Conservation (phyloP, 1,140 invertebrate species). For the Drosophila bocki region DNA sequence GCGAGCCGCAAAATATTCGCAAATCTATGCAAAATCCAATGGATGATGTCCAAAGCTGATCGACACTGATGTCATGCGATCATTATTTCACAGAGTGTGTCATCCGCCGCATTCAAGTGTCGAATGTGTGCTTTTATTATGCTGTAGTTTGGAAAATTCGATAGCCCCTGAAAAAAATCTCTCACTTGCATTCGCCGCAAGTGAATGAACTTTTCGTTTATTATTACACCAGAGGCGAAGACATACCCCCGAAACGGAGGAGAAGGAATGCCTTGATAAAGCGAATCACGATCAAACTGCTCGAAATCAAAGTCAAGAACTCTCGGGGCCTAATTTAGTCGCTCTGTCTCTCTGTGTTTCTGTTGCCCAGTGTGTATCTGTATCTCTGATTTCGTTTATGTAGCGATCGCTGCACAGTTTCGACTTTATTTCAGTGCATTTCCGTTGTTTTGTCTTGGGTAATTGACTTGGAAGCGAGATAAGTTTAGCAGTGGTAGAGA, state of each 20-base stretch:
- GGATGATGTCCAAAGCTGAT: conserved; percentile 45
- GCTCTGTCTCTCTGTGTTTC: conserved; percentile 25
- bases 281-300: conserved; percentile 33
- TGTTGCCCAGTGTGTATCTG: conserved; percentile 6
- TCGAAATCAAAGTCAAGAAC: conserved; percentile 79
- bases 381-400: conserved; percentile 25
- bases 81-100: conserved; percentile 49
- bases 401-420: conserved; percentile 45
- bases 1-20: not conserved
- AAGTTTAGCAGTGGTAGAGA: not conserved
- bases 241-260: conserved; percentile 36
- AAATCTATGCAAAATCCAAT: conserved; percentile 21
- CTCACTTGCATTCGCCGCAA: conserved; percentile 9
- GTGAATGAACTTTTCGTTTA: conserved; percentile 72
- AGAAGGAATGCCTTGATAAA: conserved; percentile 61
- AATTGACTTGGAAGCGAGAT: conserved; percentile 55
- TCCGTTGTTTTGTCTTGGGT: conserved; percentile 63
- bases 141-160: conserved; percentile 32
- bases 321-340: conserved; percentile 62
- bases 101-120: conserved; percentile 24
- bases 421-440: conserved; percentile 60
- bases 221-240: conserved; percentile 50
- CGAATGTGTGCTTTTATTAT: not conserved
- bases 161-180: conserved; percentile 34
- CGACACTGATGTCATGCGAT: conserved; percentile 72